These are phyloP conservation scores for Bathynomus jamesi DNA, from an alignment of 1,140 invertebrate genomes.

Conservation along the genomic window DNA sequence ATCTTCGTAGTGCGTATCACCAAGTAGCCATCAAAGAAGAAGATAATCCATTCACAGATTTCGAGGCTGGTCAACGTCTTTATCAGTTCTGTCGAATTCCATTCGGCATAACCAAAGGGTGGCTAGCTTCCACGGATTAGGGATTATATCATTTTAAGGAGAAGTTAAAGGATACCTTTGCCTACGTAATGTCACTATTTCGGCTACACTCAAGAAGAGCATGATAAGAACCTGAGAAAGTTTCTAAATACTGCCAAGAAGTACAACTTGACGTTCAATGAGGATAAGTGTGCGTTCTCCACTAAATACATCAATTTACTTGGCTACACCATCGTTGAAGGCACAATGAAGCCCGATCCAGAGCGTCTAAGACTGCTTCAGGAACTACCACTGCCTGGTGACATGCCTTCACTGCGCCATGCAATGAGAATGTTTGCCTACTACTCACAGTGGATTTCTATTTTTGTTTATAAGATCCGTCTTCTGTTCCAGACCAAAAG, in stretches of 20 bases:
- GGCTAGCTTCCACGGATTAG: neutral
- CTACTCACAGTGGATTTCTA: constrained; percentile 12
- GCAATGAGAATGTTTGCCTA: constrained; percentile 13
- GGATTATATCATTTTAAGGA: neutral
- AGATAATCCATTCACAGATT: neutral
- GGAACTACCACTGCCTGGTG: constrained; percentile 7
- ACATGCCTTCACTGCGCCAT: constrained; percentile 6
- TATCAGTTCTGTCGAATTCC: neutral
- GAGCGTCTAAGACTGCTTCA: constrained; percentile 11
- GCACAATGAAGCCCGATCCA: constrained; percentile 18
- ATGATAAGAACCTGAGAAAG: neutral
- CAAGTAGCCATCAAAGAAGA: neutral
- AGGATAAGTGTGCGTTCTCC: neutral
- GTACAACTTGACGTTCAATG: neutral
- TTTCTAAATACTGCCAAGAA: neutral
- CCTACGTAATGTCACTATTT: neutral
- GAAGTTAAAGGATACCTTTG: neutral
- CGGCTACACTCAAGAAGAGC: neutral
- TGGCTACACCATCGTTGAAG: constrained; percentile 10
- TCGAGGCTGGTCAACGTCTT: neutral
- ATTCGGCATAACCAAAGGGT: neutral
- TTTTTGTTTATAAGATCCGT: neutral
- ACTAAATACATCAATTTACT: constrained; percentile 3
- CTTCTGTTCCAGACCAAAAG: constrained; percentile 1
- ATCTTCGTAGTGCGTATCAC: no score